Evolutionary conservation across 1,140 invertebrate genomes (phyloP).

Genomic region (Drosophila pectinifera): DNA sequence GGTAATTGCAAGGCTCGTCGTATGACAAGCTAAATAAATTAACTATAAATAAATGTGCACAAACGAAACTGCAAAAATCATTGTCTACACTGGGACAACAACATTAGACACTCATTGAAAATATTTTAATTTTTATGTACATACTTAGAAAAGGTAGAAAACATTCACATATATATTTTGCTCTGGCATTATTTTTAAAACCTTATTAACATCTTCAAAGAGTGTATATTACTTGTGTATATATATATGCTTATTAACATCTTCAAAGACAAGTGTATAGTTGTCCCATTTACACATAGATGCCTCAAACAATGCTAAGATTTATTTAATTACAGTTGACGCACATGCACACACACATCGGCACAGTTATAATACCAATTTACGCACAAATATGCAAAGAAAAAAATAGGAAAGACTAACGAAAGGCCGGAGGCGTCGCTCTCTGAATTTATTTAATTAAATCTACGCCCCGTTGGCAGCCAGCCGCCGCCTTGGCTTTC

Average conservation of each 20-base stretch:
- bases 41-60: constrained; percentile 54
- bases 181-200: neutral
- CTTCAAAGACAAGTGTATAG: neutral
- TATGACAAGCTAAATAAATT: constrained; percentile 61
- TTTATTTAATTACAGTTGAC: constrained; percentile 75
- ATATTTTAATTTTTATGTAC: neutral
- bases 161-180: no score
- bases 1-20: constrained; percentile 56
- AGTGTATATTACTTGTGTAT: no score
- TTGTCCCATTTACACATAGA: constrained; percentile 13
- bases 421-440: constrained; percentile 54
- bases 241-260: no score
- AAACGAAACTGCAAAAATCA: constrained; percentile 8
- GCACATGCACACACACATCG: constrained; percentile 38
- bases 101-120: neutral
- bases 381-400: constrained; percentile 63
- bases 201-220: neutral
- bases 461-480: constrained; percentile 78
- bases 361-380: constrained; percentile 59
- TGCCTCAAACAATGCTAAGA: constrained; percentile 67
- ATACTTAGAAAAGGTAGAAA: no score
- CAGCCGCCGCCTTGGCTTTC: constrained; percentile 17
- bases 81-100: constrained; percentile 3
- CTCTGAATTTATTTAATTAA: constrained; percentile 84
- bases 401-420: constrained; percentile 8